Conservation (phyloP, 2,113 vertebrate genomes). For the Copsychus sechellarum region DNA sequence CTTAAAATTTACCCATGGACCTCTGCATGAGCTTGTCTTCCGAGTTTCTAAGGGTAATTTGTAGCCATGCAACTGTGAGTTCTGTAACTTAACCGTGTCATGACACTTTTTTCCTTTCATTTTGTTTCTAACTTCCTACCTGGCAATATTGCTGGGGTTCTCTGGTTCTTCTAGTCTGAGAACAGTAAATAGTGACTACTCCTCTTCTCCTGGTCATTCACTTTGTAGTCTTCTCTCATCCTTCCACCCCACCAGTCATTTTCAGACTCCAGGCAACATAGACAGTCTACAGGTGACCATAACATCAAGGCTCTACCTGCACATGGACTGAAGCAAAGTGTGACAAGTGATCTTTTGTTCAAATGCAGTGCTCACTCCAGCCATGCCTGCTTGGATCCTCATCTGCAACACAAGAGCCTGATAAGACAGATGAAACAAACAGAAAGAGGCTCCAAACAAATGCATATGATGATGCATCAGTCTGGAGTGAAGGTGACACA, state of each 20-base stretch:
- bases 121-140: background rate
- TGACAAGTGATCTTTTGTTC: background rate
- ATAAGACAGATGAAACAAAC: background rate
- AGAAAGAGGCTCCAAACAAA: background rate
- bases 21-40: background rate
- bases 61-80: background rate
- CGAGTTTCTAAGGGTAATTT: background rate
- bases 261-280: background rate
- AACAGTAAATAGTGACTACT: background rate
- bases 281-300: background rate
- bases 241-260: background rate
- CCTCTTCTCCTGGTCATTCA: background rate
- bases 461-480: background rate
- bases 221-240: background rate
- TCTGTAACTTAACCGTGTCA: background rate
- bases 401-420: background rate
- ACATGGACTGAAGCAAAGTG: background rate
- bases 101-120: accelerated
- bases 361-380: background rate
- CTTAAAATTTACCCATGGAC: background rate
- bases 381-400: background rate
- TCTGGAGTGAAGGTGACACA: background rate
- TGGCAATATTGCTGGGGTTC: no score
- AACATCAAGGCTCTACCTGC: background rate
- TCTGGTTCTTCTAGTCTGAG: background rate